Percentiles rank a stretch among this genome's conserved stretches.
phyloP scores from a whole-genome alignment of 2,888 invertebrate species.

The Acrobasis suavella region DNA sequence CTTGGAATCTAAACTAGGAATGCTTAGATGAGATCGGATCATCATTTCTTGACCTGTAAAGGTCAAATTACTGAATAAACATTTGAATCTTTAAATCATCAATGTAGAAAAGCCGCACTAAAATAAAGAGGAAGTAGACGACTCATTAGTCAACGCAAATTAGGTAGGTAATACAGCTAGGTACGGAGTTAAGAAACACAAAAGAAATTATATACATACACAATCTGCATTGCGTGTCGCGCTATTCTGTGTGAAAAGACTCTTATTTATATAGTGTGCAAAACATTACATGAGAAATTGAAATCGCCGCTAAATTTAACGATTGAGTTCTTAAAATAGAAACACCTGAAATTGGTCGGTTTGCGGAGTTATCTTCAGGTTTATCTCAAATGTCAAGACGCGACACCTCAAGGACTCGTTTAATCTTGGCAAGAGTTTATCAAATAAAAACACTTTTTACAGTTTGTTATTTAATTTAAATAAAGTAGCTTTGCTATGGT shows the following conservation, averaged over 20 bases:
- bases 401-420: constrained; percentile 55
- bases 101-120: too few species aligned
- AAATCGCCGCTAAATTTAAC: not conserved
- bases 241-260: not conserved
- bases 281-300: constrained; percentile 7
- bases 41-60: too few species aligned
- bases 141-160: too few species aligned
- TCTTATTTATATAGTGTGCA: not conserved
- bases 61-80: too few species aligned
- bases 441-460: constrained; percentile 8
- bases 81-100: too few species aligned
- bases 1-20: too few species aligned
- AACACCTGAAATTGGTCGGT: not conserved
- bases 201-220: too few species aligned
- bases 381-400: constrained; percentile 55
- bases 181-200: too few species aligned
- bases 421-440: constrained; percentile 46
- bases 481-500: not conserved
- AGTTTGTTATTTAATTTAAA: not conserved
- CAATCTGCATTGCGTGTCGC: not conserved
- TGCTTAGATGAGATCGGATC: too few species aligned
- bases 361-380: constrained; percentile 47
- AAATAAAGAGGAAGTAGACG: too few species aligned
- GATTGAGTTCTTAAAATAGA: not conserved
- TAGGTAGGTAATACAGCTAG: too few species aligned